Evolutionary conservation across 2,113 vertebrate genomes (phyloP).

Genomic region (Gavialis gangeticus): DNA sequence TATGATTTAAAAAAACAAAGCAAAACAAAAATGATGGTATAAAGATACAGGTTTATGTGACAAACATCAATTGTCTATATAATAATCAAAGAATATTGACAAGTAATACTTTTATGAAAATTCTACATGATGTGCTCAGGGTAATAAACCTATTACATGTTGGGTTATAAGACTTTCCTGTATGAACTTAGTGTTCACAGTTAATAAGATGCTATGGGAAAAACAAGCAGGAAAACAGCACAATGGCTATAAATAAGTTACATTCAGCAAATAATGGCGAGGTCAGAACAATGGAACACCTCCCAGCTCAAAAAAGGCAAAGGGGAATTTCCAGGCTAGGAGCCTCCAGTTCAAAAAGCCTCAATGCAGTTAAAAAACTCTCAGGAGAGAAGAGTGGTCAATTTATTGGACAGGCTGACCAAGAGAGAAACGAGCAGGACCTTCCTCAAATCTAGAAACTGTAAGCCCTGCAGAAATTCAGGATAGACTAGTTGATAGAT

Average conservation of each 20-base stretch:
- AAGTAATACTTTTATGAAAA: neutral
- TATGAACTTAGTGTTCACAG: neutral
- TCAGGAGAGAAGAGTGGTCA: too few species aligned
- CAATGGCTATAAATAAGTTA: neutral
- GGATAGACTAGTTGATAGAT: too few species aligned
- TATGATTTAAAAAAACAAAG: neutral
- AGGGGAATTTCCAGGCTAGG: neutral
- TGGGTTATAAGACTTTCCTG: neutral
- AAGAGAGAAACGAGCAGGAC: too few species aligned
- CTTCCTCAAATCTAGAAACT: too few species aligned
- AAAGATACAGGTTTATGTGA: neutral
- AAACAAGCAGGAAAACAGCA: neutral
- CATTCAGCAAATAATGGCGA: neutral
- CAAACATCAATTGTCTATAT: neutral
- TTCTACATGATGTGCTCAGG: neutral
- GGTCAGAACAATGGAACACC: neutral
- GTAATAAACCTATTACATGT: neutral
- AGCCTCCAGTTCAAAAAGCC: neutral
- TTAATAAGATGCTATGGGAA: neutral
- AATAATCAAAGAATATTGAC: neutral
- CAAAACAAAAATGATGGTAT: neutral
- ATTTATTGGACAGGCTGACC: too few species aligned
- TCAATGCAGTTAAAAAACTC: neutral
- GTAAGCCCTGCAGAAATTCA: too few species aligned
- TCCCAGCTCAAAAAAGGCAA: neutral